These are phyloP conservation scores for Synanceia verrucosa DNA, from an alignment of 2,797 vertebrate genomes.

Conservation along the genomic window DNA sequence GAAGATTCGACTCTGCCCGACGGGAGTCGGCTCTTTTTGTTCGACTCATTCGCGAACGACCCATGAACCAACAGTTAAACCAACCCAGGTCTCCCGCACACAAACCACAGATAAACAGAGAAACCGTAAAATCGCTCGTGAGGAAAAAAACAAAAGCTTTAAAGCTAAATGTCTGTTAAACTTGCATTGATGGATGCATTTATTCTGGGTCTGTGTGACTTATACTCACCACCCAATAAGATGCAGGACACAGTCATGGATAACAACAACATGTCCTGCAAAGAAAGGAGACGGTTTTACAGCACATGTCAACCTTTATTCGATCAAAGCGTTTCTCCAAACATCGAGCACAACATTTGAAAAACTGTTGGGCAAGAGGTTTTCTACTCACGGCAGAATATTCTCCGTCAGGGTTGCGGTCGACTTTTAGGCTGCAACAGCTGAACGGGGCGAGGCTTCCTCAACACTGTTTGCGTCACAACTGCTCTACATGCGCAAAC, in stretches of 20 bases:
- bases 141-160: background rate
- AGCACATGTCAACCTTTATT: background rate
- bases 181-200: background rate
- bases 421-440: background rate
- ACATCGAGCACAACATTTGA: background rate
- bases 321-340: background rate
- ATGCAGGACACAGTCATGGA: background rate
- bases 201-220: background rate
- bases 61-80: background rate
- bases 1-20: too few species aligned
- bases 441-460: background rate
- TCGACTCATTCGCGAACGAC: too few species aligned
- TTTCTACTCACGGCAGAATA: background rate
- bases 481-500: constrained; percentile 1
- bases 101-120: background rate
- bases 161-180: background rate
- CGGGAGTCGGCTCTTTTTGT: too few species aligned
- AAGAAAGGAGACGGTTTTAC: background rate
- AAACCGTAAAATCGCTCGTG: too few species aligned
- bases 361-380: accelerated
- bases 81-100: background rate
- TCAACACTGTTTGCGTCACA: background rate
- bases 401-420: accelerated
- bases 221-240: constrained; percentile 18
- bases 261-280: background rate